Conservation (phyloP, 2,888 invertebrate species). For the Onchidella celtica region DNA sequence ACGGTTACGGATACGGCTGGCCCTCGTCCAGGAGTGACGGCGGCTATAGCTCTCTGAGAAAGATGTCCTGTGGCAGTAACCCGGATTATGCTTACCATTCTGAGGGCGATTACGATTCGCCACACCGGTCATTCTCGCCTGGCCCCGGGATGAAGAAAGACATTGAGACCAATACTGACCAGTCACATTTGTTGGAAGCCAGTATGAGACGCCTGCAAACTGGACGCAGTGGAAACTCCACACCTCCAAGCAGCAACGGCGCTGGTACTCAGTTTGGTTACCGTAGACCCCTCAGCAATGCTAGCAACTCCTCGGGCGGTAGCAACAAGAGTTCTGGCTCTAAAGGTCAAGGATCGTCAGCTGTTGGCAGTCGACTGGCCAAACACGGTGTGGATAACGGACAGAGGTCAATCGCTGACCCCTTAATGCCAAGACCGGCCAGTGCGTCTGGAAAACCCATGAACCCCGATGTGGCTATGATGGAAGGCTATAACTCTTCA, state of each 20-base stretch:
- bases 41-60: slow-evolving; percentile 67
- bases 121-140: slow-evolving; percentile 43
- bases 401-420: slow-evolving; percentile 35
- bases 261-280: slow-evolving; percentile 70
- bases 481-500: slow-evolving; percentile 67
- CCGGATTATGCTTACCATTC: slow-evolving; percentile 63
- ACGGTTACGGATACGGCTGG: slow-evolving; percentile 65
- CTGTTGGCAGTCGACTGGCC: slow-evolving; percentile 67
- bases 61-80: slow-evolving; percentile 71
- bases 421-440: slow-evolving; percentile 60
- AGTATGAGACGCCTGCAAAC: slow-evolving; percentile 71
- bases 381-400: slow-evolving; percentile 67
- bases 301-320: slow-evolving; percentile 75
- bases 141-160: slow-evolving; percentile 67
- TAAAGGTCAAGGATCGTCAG: slow-evolving; percentile 51
- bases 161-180: slow-evolving; percentile 78
- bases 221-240: slow-evolving; percentile 52
- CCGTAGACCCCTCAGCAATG: slow-evolving; percentile 76
- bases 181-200: slow-evolving; percentile 72
- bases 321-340: slow-evolving; percentile 65
- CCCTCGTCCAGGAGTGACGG: slow-evolving; percentile 58
- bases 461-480: slow-evolving; percentile 52
- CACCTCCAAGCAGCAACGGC: slow-evolving; percentile 58
- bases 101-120: slow-evolving; percentile 54
- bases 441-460: slow-evolving; percentile 61